Evolutionary conservation across 2,113 vertebrate genomes (phyloP), one percentile per base, ranked within the genome.

Genomic region (Perca schrenkii): DNA sequence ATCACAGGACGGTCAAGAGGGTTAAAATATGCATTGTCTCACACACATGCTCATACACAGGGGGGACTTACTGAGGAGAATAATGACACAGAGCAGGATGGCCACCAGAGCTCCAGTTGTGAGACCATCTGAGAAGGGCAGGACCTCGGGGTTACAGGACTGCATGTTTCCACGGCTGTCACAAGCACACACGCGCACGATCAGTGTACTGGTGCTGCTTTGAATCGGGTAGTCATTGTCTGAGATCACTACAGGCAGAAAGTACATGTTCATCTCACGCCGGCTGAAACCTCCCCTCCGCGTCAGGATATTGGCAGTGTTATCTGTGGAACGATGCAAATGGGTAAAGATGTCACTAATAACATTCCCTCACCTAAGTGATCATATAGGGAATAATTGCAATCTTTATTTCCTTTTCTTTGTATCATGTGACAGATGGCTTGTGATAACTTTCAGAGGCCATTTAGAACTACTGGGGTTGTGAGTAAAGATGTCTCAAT

Each of bases 231-330:
- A 98, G 80, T 98, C 97, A 0, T 97, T 98, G 93, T 99, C 97
- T 0, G 98, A 99, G 83, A 99, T 99, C 80, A 99, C 97, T 46
- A 99, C 96, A 0, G 98, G 98, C 72, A 99, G 92, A 66, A 99
- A 94, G 79, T 99, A 99, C 49, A 95, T 93, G 79, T 94, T 98
- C 90, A 97, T 96, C 94, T 99, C 98, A 1, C 97, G 96, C 16
- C 98, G 95, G 40, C 95, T 98, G 90, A 99, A 99, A 21, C 98
- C 97, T 16, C 97, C 97, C 74, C 97, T 95, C 79, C 96, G 95
- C 0, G 98, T 99, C 94, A 98, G 81, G 94, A 99, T 99, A 69
- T 97, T 96, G 85, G 98, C 98, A 16, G 98, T 99, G 91, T 99
- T 99, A 95, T 99, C 98, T 99, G 85, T 0, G 58, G 60, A 58